Evolutionary conservation across 2,888 invertebrate genomes (phyloP).

Genomic region (Eretmocerus hayati): DNA sequence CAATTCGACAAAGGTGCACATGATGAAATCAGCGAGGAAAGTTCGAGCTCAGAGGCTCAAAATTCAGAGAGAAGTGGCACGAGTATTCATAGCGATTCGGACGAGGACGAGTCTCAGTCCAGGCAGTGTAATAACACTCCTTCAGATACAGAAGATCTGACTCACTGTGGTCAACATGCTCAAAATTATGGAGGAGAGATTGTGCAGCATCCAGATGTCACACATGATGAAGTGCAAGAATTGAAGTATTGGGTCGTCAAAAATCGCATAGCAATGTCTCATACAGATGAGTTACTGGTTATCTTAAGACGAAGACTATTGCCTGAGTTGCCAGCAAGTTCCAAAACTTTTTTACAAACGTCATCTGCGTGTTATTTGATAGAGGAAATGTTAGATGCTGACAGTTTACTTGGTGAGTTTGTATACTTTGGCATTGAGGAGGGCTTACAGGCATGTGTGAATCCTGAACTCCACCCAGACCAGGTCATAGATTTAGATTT

Average conservation of each 20-base stretch:
- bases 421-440: constrained; percentile 20
- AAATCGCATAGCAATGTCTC: constrained; percentile 1
- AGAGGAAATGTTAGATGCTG: constrained; percentile 8
- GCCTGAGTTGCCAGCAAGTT: constrained; percentile 2
- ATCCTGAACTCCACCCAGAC: constrained; percentile 3
- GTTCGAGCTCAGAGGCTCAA: no score
- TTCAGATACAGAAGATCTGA: no score
- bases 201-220: no score
- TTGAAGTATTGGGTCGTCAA: constrained; percentile 4
- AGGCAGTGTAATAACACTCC: no score
- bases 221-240: constrained; percentile 3
- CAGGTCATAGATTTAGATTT: constrained; percentile 18
- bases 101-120: no score
- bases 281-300: constrained; percentile 5
- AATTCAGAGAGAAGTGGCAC: no score
- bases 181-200: no score
- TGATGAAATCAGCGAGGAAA: no score
- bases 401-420: constrained; percentile 16
- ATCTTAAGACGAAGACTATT: constrained; percentile 12
- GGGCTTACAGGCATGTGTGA: constrained; percentile 16
- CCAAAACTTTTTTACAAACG: constrained; percentile 7
- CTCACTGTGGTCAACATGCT: no score
- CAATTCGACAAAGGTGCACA: no score
- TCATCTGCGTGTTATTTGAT: constrained; percentile 4
- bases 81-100: no score